A percentile compares a stretch with the other conserved stretches of the same genome.
Conservation (phyloP, 1,140 invertebrate genomes). For the Penaeus indicus region DNA sequence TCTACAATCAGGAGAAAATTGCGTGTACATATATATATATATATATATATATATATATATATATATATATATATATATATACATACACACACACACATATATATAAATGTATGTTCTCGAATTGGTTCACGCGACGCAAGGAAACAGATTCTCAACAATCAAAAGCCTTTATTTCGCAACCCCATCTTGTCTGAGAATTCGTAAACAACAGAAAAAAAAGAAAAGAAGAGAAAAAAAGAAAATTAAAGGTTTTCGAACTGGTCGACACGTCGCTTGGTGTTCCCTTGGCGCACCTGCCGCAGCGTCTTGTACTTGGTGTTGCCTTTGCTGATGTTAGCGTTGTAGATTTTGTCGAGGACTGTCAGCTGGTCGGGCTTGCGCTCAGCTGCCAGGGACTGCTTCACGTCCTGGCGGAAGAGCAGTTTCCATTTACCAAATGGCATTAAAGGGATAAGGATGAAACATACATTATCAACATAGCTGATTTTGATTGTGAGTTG, state of each 20-base stretch:
- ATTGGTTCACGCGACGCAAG: too few relatives aligned
- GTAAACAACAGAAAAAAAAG: too few relatives aligned
- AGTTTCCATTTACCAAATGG: not conserved
- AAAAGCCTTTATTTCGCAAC: too few relatives aligned
- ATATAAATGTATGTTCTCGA: constrained; percentile 81
- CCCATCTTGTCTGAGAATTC: too few relatives aligned
- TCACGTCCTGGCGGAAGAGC: constrained; percentile 80
- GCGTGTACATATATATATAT: constrained; percentile 43
- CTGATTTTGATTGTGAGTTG: too few relatives aligned
- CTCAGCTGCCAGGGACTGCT: constrained; percentile 92
- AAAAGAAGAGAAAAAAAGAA: too few relatives aligned
- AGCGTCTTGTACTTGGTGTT: constrained; percentile 98
- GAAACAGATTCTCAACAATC: too few relatives aligned
- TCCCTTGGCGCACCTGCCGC: constrained; percentile 94
- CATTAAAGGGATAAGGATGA: not conserved
- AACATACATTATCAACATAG: too few relatives aligned
- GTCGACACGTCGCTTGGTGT: constrained; percentile 99
- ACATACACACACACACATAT: constrained; percentile 1
- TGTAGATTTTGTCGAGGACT: constrained; percentile 89
- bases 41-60: constrained; percentile 41
- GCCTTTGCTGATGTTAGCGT: constrained; percentile 90
- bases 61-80: constrained; percentile 35
- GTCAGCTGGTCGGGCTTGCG: constrained; percentile 91
- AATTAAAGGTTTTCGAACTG: constrained; percentile 78
- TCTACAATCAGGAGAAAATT: not conserved